Evolutionary conservation across 2,797 vertebrate species (phyloP), one percentile per base, ranked within the genome.

Genomic region (Clarias pachynema): DNA sequence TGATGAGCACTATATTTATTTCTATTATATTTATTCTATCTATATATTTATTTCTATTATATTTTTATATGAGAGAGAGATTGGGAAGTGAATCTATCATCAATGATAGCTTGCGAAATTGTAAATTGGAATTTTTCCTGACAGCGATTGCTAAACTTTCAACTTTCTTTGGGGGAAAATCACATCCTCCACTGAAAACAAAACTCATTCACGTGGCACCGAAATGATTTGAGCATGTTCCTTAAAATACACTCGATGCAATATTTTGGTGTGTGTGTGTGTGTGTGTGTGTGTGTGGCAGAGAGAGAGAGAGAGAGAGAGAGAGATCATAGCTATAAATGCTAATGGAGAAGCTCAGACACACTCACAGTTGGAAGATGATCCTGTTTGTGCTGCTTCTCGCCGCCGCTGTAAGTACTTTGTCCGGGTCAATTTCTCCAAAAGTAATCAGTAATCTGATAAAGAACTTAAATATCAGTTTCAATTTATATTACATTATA

Each of bases 331-430:
- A 69, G n/a, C 66, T 84, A 84, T 84, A 84, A 84, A 77, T 14
- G 4, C 22, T 56, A 2, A 26, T 44, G 12, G 26, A n/a, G 70
- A 34, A 73, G 72, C 29, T 66, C 73, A 37, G 63, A 40, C 6
- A 62, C 69, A 53, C 22, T 26, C 70, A 83, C 57, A 62, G 53
- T 18, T 56, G 49, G 26, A 78, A 37, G 40, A 88, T 87, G 83
- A 22, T 85, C 40, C 24, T 85, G 63, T 37, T 63, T 26, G 15
- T 87, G 66, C 24, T 88, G 14, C 66, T 87, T 31, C 75, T 88
- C 29, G 5, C 66, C 26, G 69, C 66, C 15, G 5, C 63, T 9
- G 87, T 88, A 88, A 88, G 87, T 85, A 68, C 18, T 40, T 40
- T 7, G 6, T 4, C 5, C 9, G 1, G 15, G 34, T 59, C 53